phyloP scores from a whole-genome alignment of 1,140 invertebrate genomes.

The Saxidomus purpurata region DNA sequence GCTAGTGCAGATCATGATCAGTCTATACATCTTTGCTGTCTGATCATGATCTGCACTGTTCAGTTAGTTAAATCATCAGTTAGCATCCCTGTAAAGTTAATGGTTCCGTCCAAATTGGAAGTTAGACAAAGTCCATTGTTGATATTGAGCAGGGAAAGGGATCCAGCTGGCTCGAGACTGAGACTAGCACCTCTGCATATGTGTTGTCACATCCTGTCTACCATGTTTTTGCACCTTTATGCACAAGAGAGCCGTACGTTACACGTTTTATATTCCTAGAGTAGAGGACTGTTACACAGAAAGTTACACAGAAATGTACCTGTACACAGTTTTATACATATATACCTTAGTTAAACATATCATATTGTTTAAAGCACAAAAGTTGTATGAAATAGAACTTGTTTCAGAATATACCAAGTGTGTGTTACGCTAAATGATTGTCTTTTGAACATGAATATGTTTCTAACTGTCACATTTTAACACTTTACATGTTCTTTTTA shows the following conservation, averaged over 20 bases:
- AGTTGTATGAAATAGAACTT: constrained; percentile 6
- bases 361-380: not conserved
- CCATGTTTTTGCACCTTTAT: constrained; percentile 32
- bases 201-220: constrained; percentile 33
- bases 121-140: no score
- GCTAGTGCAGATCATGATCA: no score
- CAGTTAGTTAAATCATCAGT: no score
- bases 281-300: not conserved
- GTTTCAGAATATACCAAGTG: not conserved
- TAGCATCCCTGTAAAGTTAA: no score
- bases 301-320: not conserved
- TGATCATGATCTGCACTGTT: no score
- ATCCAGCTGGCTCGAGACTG: no score
- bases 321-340: not conserved
- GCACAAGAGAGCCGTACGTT: not conserved
- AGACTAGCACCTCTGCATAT: constrained; percentile 17
- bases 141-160: no score
- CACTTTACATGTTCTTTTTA: not conserved
- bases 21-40: no score
- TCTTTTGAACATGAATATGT: not conserved
- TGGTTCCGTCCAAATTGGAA: no score
- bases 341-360: not conserved
- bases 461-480: constrained; percentile 17
- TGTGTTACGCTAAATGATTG: not conserved
- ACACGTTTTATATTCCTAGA: constrained; percentile 10